Base-by-base conservation (phyloP, 1,140 invertebrate genomes). In the Drosophila tropicalis region DNA sequence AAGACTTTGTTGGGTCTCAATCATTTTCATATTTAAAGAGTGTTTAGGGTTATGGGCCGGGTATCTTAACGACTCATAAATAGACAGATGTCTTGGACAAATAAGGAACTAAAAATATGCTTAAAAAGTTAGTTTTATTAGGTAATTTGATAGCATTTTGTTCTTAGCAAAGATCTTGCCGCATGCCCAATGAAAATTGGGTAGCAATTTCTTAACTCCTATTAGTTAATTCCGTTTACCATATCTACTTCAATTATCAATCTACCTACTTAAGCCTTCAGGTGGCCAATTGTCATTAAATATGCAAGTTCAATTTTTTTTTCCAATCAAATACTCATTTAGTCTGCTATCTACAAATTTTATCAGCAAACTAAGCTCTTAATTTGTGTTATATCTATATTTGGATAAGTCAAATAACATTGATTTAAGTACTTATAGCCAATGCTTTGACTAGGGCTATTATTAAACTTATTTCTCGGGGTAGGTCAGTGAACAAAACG, bases 401-500 rank as follows among this genome's bases (percentile, higher is more conserved):
- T 47, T 47, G 4, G 15, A 47, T 47, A 6, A 17, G 15, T 47
- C 44, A 0, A 47, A 47, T 19, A 2, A 47, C 44, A 47, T 47
- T 47, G 44, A 47, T 47, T 47, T 17, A 47, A 47, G 44, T 47
- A 47, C 44, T 47, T 47, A 47, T 19, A 47, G 44, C 44, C 7
- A 17, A 39, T 12, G 36, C 36, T 39, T 39, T 39, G 10, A 17
- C 44, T 47, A 17, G 7, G 44, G 15, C 15, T 47, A 47, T 47
- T 47, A 47, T 47, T 47, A 47, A 47, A 47, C 44, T 6, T 47
- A 19, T 47, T 47, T 47, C 44, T 47, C 15, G 44, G 44, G 44
- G 44, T 19, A 47, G 44, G 44, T 47, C 44, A 47, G 15, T 19
- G 15, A 19, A 47, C 44, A 47, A 47, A 47, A 17, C 44, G 15